phyloP scores from a whole-genome alignment of 2,888 invertebrate species.

The Latrodectus hesperus region DNA sequence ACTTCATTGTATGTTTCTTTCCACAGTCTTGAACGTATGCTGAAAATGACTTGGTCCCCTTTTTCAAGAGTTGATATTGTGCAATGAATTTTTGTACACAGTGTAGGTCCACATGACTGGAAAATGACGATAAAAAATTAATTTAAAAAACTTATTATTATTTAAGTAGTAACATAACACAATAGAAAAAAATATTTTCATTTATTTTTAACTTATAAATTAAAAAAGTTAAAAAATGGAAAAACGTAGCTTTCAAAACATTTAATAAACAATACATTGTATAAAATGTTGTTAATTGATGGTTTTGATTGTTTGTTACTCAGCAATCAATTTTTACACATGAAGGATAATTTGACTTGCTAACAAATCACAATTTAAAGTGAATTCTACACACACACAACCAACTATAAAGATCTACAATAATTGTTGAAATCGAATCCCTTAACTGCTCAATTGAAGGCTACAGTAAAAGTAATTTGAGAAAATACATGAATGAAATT shows the following conservation, averaged over 20 bases:
- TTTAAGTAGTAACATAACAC: not conserved
- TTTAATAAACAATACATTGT: too few relatives aligned
- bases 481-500: too few relatives aligned
- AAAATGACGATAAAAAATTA: constrained; percentile 13
- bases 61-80: constrained; percentile 82
- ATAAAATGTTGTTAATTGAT: too few relatives aligned
- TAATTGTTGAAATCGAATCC: too few relatives aligned
- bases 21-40: constrained; percentile 83
- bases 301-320: too few relatives aligned
- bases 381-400: too few relatives aligned
- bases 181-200: not conserved
- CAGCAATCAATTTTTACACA: too few relatives aligned
- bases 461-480: too few relatives aligned
- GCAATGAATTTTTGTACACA: constrained; percentile 86
- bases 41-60: constrained; percentile 84
- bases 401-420: too few relatives aligned
- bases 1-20: constrained; percentile 85
- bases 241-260: not conserved
- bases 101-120: constrained; percentile 80
- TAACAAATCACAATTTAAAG: too few relatives aligned
- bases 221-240: not conserved
- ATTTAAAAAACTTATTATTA: not conserved
- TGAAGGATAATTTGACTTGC: too few relatives aligned
- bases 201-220: not conserved
- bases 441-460: too few relatives aligned